These are phyloP conservation scores for Alcedo atthis DNA, from an alignment of 2,797 vertebrate genomes.

Conservation along the genomic window DNA sequence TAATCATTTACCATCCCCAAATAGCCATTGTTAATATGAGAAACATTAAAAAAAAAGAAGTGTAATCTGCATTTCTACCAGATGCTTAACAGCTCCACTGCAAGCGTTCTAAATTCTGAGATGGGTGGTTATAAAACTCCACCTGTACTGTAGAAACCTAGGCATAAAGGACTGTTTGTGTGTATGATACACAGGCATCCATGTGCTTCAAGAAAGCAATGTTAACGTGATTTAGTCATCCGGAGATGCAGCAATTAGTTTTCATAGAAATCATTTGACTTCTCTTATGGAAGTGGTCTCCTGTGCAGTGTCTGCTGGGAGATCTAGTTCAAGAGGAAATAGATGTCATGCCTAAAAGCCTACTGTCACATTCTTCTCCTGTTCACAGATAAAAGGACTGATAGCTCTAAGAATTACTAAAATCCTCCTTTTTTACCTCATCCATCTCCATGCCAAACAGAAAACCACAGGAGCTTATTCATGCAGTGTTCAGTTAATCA, in stretches of 20 bases:
- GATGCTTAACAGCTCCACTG: not conserved
- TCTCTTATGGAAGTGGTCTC: not conserved
- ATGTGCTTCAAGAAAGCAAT: not conserved
- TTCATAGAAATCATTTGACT: not conserved
- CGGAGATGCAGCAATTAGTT: not conserved
- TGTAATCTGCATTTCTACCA: not conserved
- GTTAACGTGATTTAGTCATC: not conserved
- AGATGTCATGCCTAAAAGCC: not conserved
- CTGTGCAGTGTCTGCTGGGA: not conserved
- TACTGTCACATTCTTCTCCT: not conserved
- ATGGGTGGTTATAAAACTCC: not conserved
- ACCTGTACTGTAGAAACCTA: not conserved
- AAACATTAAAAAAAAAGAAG: not conserved
- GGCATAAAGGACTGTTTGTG: not conserved
- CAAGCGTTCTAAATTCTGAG: not conserved
- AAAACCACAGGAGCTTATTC: not conserved
- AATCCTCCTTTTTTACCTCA: not conserved
- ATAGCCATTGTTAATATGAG: slow-evolving; percentile 35
- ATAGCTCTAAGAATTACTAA: not conserved
- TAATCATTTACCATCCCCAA: slow-evolving; percentile 36
- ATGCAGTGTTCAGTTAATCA: not conserved
- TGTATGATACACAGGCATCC: not conserved
- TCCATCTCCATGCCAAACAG: not conserved
- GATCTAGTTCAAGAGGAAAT: not conserved
- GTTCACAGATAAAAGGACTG: not conserved